These are phyloP conservation scores for Bryconaethiops microstoma DNA, from an alignment of 2,797 vertebrate species.

Conservation along the genomic window DNA sequence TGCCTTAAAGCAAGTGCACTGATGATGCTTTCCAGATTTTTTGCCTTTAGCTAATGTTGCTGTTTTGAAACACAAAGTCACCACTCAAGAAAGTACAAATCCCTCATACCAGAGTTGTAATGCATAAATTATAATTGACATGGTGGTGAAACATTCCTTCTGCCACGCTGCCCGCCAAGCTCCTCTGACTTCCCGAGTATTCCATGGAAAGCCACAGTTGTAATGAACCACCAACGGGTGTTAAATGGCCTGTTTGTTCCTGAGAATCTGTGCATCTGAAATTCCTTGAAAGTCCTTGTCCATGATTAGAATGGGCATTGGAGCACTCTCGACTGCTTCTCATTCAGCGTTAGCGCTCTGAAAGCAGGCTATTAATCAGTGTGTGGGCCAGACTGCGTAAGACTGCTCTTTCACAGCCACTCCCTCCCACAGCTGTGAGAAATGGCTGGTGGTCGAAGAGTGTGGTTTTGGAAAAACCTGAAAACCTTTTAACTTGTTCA, in stretches of 20 bases:
- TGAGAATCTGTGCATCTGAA: background rate
- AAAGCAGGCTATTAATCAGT: background rate
- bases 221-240: background rate
- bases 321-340: background rate
- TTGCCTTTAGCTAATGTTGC: background rate
- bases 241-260: background rate
- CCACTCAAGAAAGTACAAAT: background rate
- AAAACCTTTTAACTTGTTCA: slow-evolving; percentile 19
- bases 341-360: background rate
- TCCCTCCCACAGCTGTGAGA: slow-evolving; percentile 8
- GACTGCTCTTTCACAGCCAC: background rate
- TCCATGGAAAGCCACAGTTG: background rate
- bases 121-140: background rate
- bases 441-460: slow-evolving; percentile 17
- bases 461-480: slow-evolving; percentile 53
- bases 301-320: background rate
- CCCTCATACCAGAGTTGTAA: background rate
- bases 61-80: background rate
- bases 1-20: no score
- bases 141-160: background rate
- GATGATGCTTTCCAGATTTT: slow-evolving; percentile 1
- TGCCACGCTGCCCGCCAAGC: background rate
- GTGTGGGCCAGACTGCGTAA: background rate
- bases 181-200: background rate
- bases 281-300: background rate